These are phyloP conservation scores for Apeira syringaria DNA, from an alignment of 2,888 invertebrate species.

Conservation along the genomic window DNA sequence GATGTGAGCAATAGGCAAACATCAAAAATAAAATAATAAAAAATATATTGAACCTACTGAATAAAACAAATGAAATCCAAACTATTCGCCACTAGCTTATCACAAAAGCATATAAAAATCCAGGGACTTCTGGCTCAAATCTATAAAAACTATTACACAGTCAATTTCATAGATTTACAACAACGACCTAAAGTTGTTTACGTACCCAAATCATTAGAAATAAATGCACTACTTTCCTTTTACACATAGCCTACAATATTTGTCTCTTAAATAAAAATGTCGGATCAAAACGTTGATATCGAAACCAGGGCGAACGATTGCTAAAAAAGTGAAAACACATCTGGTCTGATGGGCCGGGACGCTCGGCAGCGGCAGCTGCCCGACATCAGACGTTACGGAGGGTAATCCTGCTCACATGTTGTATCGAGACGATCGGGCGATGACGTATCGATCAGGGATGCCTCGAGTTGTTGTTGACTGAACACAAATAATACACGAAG, in stretches of 20 bases:
- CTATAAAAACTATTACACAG: no score
- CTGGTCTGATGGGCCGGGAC: constrained; percentile 51
- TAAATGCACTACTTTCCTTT: neutral
- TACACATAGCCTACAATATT: constrained; percentile 1
- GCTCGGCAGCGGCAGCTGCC: constrained; percentile 71
- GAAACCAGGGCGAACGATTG: constrained; percentile 39
- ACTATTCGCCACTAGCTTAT: no score
- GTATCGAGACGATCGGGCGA: constrained; percentile 52
- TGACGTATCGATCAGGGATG: constrained; percentile 29
- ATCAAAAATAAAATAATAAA: no score
- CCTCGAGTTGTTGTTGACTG: constrained; percentile 9
- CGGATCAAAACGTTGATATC: constrained; percentile 48
- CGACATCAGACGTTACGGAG: constrained; percentile 74
- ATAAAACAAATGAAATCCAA: no score
- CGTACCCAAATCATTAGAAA: constrained; percentile 1
- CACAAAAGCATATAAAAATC: no score
- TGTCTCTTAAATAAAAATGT: constrained; percentile 38
- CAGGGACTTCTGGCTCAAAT: no score
- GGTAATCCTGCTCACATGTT: constrained; percentile 68
- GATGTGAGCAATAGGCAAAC: no score
- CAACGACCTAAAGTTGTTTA: no score
- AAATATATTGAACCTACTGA: no score
- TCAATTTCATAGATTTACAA: no score
- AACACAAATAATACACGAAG: constrained; percentile 3
- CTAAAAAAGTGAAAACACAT: constrained; percentile 69